Base-by-base conservation (phyloP, 2,888 invertebrate species). In the Caenorhabditis imperialis region DNA sequence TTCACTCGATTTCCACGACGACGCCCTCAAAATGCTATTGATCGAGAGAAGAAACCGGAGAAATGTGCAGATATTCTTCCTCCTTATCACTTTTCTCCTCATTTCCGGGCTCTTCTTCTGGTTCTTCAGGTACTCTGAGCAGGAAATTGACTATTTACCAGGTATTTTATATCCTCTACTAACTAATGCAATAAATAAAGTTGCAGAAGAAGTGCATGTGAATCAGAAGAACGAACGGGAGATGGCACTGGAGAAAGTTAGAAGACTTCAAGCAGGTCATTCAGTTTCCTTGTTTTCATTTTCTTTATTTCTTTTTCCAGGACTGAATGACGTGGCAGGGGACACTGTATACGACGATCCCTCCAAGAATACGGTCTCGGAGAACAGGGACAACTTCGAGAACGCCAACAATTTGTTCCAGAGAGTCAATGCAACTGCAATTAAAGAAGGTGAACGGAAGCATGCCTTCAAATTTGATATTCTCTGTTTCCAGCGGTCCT, bases 91-190 rank as follows among this genome's bases (percentile, higher is more conserved):
- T 47, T 50, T 57, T 42, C 33, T 57, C 14, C 23, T 55, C 4
- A 30, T 55, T 38, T 57, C 55, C 12, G 65, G 65, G 8, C n/a
- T 57, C 4, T 57, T 55, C 35, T 50, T 57, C 57, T 65, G 42
- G 48, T 50, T 35, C 37, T 65, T 50, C 55, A 65, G 65, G 62
- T 62, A 10, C n/a, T n/a, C n/a, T n/a, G n/a, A n/a, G n/a, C n/a
- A n/a, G n/a, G n/a, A n/a, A n/a, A n/a, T n/a, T n/a, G n/a, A n/a
- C n/a, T n/a, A n/a, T n/a, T n/a, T n/a, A n/a, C n/a, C n/a, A n/a
- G n/a, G n/a, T n/a, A n/a, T n/a, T n/a, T n/a, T n/a, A n/a, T n/a
- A n/a, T n/a, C n/a, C n/a, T n/a, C n/a, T n/a, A n/a, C n/a, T n/a
- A n/a, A n/a, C n/a, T n/a, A n/a, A n/a, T 62, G 23, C 18, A 14